These are phyloP conservation scores for Lagodon rhomboides DNA, from an alignment of 2,797 vertebrate genomes.

Conservation along the genomic window DNA sequence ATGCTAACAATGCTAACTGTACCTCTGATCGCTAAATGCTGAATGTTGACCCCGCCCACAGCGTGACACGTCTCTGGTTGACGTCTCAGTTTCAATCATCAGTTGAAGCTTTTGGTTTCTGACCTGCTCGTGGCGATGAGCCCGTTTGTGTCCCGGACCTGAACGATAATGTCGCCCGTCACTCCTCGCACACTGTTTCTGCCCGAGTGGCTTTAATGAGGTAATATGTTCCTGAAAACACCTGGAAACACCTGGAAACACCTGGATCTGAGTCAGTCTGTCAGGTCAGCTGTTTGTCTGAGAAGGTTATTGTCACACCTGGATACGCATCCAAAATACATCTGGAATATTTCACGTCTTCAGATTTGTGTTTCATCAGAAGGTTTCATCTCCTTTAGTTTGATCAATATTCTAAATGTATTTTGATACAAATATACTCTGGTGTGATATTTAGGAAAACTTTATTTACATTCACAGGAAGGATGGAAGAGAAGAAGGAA, in stretches of 20 bases:
- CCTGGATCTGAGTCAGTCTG: slow-evolving; percentile 84
- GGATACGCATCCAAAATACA: not conserved
- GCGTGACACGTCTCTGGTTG: not conserved
- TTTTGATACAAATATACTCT: not conserved
- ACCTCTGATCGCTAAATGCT: not conserved
- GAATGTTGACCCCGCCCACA: not conserved
- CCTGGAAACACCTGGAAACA: slow-evolving; percentile 83
- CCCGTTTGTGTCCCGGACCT: not conserved
- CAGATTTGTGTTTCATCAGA: too few relatives aligned
- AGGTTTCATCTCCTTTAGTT: not conserved
- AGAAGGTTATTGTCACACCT: slow-evolving; percentile 1
- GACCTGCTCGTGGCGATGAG: not conserved
- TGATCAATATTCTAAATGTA: slow-evolving; percentile 7
- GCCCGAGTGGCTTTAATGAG: slow-evolving; percentile 86
- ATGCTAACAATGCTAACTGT: slow-evolving; percentile 38
- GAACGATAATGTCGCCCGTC: not conserved
- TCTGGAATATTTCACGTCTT: not conserved
- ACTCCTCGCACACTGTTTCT: slow-evolving; percentile 48
- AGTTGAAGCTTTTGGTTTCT: slow-evolving; percentile 8
- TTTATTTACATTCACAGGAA: slow-evolving; percentile 5
- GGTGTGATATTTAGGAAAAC: slow-evolving; percentile 4
- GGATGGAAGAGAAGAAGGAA: slow-evolving; percentile 10
- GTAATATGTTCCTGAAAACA: slow-evolving; percentile 89
- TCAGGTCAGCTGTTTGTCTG: not conserved
- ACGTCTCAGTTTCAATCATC: not conserved